Percentiles rank a stretch among this genome's conserved stretches.
These are phyloP conservation scores for Larimichthys crocea DNA, from an alignment of 2,113 vertebrate species.

Conservation along the genomic window DNA sequence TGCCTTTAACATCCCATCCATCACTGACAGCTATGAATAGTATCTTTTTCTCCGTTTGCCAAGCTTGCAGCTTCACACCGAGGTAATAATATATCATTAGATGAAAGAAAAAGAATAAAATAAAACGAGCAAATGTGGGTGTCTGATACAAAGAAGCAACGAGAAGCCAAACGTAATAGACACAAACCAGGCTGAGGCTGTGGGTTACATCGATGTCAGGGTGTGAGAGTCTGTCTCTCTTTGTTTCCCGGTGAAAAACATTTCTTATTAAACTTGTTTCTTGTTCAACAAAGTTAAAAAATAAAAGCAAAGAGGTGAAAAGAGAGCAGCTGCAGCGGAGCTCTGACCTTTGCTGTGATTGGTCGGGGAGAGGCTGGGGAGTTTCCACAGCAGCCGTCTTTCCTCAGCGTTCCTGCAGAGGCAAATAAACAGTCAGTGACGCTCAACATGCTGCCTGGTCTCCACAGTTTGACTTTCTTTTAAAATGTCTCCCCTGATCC, in stretches of 20 bases:
- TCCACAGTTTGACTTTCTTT: neutral
- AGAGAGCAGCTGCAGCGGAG: conserved; percentile 3
- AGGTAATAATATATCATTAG: conserved; percentile 45
- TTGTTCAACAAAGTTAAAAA: neutral
- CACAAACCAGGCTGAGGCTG: neutral
- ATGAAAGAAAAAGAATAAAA: neutral
- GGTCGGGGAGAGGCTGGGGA: conserved; percentile 87
- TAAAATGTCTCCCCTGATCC: neutral
- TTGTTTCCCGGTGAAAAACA: neutral
- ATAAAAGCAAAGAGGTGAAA: neutral
- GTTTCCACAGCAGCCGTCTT: conserved; percentile 91
- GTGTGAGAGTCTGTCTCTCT: neutral
- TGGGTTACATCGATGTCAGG: neutral
- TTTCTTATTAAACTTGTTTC: neutral
- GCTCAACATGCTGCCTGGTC: neutral
- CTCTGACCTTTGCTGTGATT: conserved; percentile 89
- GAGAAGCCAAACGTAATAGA: neutral
- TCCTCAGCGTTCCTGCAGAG: conserved; percentile 91
- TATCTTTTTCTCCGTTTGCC: neutral
- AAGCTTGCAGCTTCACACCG: neutral
- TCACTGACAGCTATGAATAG: conserved; percentile 5
- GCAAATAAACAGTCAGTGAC: conserved; percentile 14
- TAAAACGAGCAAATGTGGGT: conserved; percentile 4
- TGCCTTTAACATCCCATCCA: conserved; percentile 27
- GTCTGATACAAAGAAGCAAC: neutral